Base-by-base conservation (phyloP, 2,113 vertebrate species). In the Ochotona curzoniae region DNA sequence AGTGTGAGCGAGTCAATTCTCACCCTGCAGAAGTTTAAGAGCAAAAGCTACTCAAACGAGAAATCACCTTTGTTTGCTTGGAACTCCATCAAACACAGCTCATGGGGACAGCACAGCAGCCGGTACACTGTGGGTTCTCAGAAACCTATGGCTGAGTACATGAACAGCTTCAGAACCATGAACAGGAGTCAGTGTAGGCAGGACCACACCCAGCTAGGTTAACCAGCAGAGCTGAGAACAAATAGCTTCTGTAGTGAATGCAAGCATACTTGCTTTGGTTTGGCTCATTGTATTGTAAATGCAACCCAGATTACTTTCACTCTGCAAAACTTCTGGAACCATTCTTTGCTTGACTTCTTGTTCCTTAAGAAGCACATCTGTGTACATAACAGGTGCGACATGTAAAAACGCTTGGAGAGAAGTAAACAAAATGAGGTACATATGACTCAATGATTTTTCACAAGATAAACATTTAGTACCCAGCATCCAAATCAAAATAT, bases 281-380 rank as follows among this genome's bases (percentile, higher is more conserved):
- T 93, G 83, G 66, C 61, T 96, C 51, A 44, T 95, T 93, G 21
- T n/a, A 64, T 70, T 83, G 61, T 86, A 94, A 92, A 92, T 93
- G 60, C 63, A 91, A 80, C 67, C 61, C 90, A 91, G 83, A 86
- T 94, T 83, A 83, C 79, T 78, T 87, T 35, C 73, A 90, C 66
- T 54, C 79, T 44, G 81, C 73, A 84, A 82, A 78, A 51, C 23
- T 94, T 87, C 84, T 82, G 82, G 73, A 90, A n/a, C 87, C 44
- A n/a, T 8, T 67, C n/a, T 81, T 88, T 44, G n/a, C 2, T 44
- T 57, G 13, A 14, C 54, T 57, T 5, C 54, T 17, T 57, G 54
- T 13, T 57, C 15, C 54, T 57, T 57, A 57, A 18, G 18, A 57
- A 57, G 18, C 54, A 57, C 14, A 47, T 38, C 7, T 66, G 23